Evolutionary conservation across 2,888 invertebrate genomes (phyloP).

Genomic region (Mythimna albipuncta): DNA sequence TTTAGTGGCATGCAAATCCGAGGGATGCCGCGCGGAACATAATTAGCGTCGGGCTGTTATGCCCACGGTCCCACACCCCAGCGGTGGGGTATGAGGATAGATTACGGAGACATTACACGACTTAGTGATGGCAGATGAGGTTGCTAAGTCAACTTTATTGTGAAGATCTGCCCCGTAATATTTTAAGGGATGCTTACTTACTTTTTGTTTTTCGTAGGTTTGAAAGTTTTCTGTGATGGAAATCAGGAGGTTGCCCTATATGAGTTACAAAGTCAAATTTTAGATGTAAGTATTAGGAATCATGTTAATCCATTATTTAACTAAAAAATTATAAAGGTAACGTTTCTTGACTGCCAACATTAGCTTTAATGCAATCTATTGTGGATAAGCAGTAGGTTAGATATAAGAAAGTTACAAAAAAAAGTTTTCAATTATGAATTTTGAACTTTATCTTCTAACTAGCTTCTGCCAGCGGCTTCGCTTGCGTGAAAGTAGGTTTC

Average conservation of each 20-base stretch:
- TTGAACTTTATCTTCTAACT: too few species aligned
- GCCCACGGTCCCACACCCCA: conserved; percentile 50
- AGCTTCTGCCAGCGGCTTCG: too few species aligned
- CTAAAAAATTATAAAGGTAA: too few species aligned
- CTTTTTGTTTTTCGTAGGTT: neutral
- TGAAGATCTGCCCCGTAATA: conserved; percentile 29
- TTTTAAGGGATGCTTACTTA: conserved; percentile 2
- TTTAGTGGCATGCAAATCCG: conserved; percentile 79
- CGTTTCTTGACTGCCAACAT: too few species aligned
- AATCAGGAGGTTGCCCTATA: neutral
- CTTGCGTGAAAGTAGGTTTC: too few species aligned
- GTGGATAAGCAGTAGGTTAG: neutral
- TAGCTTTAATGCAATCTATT: too few species aligned
- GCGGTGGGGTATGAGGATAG: conserved; percentile 58
- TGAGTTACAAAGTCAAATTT: too few species aligned
- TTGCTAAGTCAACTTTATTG: conserved; percentile 48
- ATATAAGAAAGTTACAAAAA: neutral
- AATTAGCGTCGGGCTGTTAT: conserved; percentile 74
- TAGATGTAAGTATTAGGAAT: too few species aligned
- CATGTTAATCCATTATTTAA: too few species aligned
- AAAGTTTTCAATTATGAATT: too few species aligned
- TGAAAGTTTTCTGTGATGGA: neutral
- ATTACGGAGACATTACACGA: conserved; percentile 65
- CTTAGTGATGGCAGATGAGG: conserved; percentile 57
- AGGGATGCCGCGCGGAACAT: conserved; percentile 67